phyloP scores from a whole-genome alignment of 92 coral and sea anemone genomes.

The Palythoa heliodiscus region DNA sequence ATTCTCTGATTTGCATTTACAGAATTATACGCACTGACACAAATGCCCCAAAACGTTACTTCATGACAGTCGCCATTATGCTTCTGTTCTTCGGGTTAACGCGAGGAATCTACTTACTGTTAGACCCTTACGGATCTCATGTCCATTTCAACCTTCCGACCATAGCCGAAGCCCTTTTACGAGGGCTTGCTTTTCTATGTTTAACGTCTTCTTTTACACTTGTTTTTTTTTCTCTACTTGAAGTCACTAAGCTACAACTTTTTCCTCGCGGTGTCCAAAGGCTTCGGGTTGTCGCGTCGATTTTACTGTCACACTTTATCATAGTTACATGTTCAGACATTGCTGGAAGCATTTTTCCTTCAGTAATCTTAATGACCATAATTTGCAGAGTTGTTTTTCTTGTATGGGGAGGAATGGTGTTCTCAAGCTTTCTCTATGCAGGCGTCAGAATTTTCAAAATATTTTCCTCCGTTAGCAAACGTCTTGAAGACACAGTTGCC shows the following conservation, averaged over 20 bases:
- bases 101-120: constrained; percentile 35
- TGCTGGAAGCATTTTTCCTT: constrained; percentile 4
- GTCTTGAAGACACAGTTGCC: constrained; percentile 5
- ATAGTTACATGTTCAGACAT: constrained; percentile 15
- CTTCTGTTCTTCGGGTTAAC: constrained; percentile 44
- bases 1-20: constrained; percentile 24
- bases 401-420: constrained; percentile 25
- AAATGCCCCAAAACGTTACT: constrained; percentile 39
- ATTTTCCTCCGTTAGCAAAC: constrained; percentile 10
- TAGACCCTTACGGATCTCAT: constrained; percentile 50
- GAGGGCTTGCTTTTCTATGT: constrained; percentile 26
- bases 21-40: background rate
- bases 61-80: constrained; percentile 33
- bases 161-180: constrained; percentile 12
- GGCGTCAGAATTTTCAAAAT: constrained; percentile 13
- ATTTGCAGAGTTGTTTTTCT: constrained; percentile 14
- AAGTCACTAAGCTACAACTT: constrained; percentile 27
- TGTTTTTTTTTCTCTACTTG: constrained; percentile 32
- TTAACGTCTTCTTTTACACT: constrained; percentile 35
- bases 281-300: constrained; percentile 11
- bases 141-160: constrained; percentile 23
- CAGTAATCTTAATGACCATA: background rate
- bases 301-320: constrained; percentile 6
- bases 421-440: constrained; percentile 29
- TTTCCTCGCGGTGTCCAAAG: constrained; percentile 34